phyloP scores from a whole-genome alignment of 2,888 invertebrate genomes.

The Bugulina stolonifera region DNA sequence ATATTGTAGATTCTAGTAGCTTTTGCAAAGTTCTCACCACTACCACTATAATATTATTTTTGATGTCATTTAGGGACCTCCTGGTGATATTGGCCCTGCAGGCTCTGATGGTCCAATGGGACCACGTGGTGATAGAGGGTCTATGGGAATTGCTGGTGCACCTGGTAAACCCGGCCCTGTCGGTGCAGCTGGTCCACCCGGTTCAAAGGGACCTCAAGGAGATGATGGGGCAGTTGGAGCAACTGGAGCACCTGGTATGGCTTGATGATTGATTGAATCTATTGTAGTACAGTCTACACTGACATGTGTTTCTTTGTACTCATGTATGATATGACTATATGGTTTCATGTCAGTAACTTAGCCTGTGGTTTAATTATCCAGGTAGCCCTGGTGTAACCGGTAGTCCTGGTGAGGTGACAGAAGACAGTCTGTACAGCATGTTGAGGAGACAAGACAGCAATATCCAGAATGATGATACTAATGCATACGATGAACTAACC shows the following conservation, averaged over 20 bases:
- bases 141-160: constrained; percentile 7
- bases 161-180: constrained; percentile 20
- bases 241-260: background rate
- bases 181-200: constrained; percentile 5
- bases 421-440: background rate
- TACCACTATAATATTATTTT: no score
- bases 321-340: no score
- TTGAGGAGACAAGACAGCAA: background rate
- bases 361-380: background rate
- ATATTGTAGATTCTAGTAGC: no score
- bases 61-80: constrained; percentile 17
- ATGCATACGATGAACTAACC: constrained; percentile 19
- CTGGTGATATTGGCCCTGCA: background rate
- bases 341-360: no score
- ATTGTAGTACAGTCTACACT: no score
- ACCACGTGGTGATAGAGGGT: constrained; percentile 13
- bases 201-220: constrained; percentile 18
- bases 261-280: no score
- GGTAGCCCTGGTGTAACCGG: constrained; percentile 9
- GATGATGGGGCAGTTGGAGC: constrained; percentile 9
- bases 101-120: constrained; percentile 16
- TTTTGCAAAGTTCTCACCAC: no score
- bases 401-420: constrained; percentile 1
- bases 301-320: no score
- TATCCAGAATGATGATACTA: constrained; percentile 7